phyloP scores from a whole-genome alignment of 2,797 vertebrate species.

The Sebastes goodei region DNA sequence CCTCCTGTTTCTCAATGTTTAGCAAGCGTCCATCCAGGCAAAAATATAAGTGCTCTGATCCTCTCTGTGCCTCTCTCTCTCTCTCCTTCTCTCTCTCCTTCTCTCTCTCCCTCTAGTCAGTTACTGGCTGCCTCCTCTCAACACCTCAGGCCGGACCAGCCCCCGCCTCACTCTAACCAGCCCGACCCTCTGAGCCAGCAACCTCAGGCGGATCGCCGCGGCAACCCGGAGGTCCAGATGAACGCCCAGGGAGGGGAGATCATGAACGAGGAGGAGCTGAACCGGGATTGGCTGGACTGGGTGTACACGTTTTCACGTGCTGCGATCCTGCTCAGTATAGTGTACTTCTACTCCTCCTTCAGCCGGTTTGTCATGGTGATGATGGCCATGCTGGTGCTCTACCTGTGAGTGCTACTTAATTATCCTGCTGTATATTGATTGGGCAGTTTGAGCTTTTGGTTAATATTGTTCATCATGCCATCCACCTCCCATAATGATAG shows the following conservation, averaged over 20 bases:
- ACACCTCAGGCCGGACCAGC: conserved; percentile 72
- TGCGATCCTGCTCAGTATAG: conserved; percentile 92
- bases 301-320: conserved; percentile 92
- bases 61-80: background rate
- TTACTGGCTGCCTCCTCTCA: conserved; percentile 89
- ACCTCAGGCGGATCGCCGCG: conserved; percentile 82
- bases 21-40: background rate
- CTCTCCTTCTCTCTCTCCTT: background rate
- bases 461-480: background rate
- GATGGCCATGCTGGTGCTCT: conserved; percentile 95
- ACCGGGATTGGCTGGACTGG: conserved; percentile 97
- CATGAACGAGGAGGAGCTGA: conserved; percentile 92
- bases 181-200: conserved; percentile 79
- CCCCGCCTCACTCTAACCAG: conserved; percentile 44
- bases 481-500: background rate
- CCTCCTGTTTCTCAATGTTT: background rate
- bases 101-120: conserved; percentile 78
- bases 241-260: conserved; percentile 92
- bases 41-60: background rate
- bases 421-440: background rate
- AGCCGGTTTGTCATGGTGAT: conserved; percentile 96
- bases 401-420: conserved; percentile 87
- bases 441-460: background rate
- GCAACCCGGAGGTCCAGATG: conserved; percentile 90
- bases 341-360: conserved; percentile 97